Base-by-base conservation (phyloP, 2,888 invertebrate species). In the Actias luna region DNA sequence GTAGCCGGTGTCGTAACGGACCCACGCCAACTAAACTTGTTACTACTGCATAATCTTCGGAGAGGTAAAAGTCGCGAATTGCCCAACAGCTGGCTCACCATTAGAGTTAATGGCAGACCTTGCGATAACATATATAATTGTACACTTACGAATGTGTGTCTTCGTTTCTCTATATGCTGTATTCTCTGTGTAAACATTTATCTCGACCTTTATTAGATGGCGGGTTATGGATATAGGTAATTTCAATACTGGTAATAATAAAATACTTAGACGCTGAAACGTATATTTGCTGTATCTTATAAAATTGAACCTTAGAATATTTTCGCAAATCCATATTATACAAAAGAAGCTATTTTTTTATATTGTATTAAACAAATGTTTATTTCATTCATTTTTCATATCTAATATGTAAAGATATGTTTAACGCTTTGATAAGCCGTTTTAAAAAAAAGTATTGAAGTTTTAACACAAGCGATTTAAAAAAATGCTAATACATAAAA, bases 1-100 rank as follows among this genome's bases (percentile, higher is more conserved):
- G 64, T 67, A 66, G 69, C 67, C 65, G 68, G 68, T 58, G 57
- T 61, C 66, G 60, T 64, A 68, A 65, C 65, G 65, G 67, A 69
- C 67, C 67, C 69, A 63, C 62, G 67, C 65, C 65, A 55, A 65
- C 70, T 67, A 72, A 70, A 66, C 70, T 65, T 62, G 65, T 68
- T 67, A 69, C 72, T 67, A 69, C 69, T 64, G 64, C 63, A 60
- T 68, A 67, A 73, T 73, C 73, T 72, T 72, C 71, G 64, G 67
- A 67, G 65, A 60, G 61, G 59, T 62, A 65, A 68, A 65, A 62
- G 61, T 62, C 63, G 58, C 62, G 59, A 69, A 71, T 72, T 73
- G 68, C 67, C 68, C 68, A 67, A 67, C 57, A 64, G 62, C 65
- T 60, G 59, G 63, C 50, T 57, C 39, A 57, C 31, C 57, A 60